Evolutionary conservation across 2,113 vertebrate species (phyloP), one percentile per base, ranked within the genome.

Genomic region (Reinhardtius hippoglossoides): DNA sequence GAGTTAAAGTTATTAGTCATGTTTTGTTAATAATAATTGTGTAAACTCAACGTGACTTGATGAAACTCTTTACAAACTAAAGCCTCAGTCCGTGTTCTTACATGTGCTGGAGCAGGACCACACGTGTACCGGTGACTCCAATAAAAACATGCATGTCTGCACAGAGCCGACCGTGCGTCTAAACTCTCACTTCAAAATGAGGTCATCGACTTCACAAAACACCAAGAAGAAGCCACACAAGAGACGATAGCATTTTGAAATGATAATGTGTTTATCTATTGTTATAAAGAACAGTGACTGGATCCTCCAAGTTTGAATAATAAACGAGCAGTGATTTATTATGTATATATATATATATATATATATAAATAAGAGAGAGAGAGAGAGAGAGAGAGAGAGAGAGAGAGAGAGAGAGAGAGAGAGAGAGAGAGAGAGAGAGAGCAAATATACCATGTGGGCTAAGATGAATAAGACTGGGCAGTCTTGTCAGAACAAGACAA

Each of bases 401-500:
- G 2, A 27, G 26, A 27, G 26, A 27, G 26, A 27, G 26, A 27
- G 26, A 27, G 26, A 27, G 27, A 27, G 27, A 27, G 27, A 27
- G 27, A 27, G 27, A 27, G 27, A 27, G 27, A 27, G 27, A 27
- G 27, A 27, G 27, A 27, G 27, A 27, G 27, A 27, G 27, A 27
- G 27, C n/a, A 16, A 12, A 48, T 0, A 2, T 13, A 46, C 13
- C 3, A 46, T 46, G 12, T 46, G 35, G 35, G 35, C 8, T 46
- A 1, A 15, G 50, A 69, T 89, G 23, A 26, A 23, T 23, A 52
- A 66, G 46, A n/a, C 14, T 52, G 9, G 16, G 21, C 44, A 3
- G 24, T 81, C 71, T 15, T 89, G 82, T 65, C 77, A 73, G 77
- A 88, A 82, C 83, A 76, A 48, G 75, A 71, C 42, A 13, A 56